These are phyloP conservation scores for Pelodytes ibericus DNA, from an alignment of 2,797 vertebrate genomes.

Conservation along the genomic window DNA sequence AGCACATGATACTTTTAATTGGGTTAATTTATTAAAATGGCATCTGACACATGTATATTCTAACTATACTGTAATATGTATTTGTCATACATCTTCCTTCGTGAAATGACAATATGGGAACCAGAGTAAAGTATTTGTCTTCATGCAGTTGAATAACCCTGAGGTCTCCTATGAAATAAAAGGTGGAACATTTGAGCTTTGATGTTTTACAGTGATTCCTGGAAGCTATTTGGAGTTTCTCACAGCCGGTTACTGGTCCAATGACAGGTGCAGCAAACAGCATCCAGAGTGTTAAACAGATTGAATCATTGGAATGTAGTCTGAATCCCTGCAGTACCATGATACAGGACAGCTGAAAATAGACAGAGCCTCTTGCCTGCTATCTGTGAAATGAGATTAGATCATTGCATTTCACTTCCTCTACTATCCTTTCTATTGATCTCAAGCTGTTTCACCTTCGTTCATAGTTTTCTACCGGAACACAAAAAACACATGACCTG, in stretches of 20 bases:
- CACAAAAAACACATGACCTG: slow-evolving; percentile 4
- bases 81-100: too few species aligned
- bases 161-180: too few species aligned
- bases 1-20: too few species aligned
- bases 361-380: slow-evolving; percentile 25
- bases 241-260: slow-evolving; percentile 14
- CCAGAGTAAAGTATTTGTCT: too few species aligned
- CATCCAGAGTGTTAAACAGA: slow-evolving; percentile 44
- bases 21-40: too few species aligned
- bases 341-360: slow-evolving; percentile 40
- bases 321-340: slow-evolving; percentile 40
- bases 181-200: neutral
- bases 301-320: slow-evolving; percentile 45
- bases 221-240: slow-evolving; percentile 23
- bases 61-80: too few species aligned
- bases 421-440: slow-evolving; percentile 22
- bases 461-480: slow-evolving; percentile 1
- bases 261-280: slow-evolving; percentile 46
- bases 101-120: too few species aligned
- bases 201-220: slow-evolving; percentile 16
- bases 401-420: slow-evolving; percentile 28
- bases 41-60: too few species aligned
- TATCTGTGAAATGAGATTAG: slow-evolving; percentile 34
- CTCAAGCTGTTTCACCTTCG: slow-evolving; percentile 18
- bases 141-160: neutral